These are phyloP conservation scores for Anomalospiza imberbis DNA, from an alignment of 2,797 vertebrate species.

Conservation along the genomic window DNA sequence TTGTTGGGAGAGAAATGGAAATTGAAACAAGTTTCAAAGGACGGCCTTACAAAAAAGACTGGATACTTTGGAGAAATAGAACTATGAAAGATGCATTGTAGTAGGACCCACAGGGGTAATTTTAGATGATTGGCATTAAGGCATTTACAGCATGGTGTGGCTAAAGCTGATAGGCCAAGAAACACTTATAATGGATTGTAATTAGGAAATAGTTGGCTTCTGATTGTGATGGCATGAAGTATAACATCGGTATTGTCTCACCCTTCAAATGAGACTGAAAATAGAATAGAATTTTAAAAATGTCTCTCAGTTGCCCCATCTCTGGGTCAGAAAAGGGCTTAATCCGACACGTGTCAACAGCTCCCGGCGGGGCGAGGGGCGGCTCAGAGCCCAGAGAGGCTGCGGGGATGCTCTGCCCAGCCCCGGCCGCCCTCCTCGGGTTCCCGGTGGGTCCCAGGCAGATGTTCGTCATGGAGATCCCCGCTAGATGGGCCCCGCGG, in stretches of 20 bases:
- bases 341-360: background rate
- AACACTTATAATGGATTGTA: background rate
- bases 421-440: background rate
- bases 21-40: background rate
- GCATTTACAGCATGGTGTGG: background rate
- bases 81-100: background rate
- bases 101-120: background rate
- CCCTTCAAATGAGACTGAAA: background rate
- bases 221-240: background rate
- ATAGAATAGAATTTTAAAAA: background rate
- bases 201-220: background rate
- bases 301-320: background rate
- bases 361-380: background rate
- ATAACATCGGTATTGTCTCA: background rate
- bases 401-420: background rate
- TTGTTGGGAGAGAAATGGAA: background rate
- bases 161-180: background rate
- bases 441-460: background rate
- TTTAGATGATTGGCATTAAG: background rate
- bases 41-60: background rate
- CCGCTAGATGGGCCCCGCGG: background rate
- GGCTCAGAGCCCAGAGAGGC: accelerated
- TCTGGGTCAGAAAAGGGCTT: background rate
- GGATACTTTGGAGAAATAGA: background rate
- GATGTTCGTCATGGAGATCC: background rate